phyloP scores from a whole-genome alignment of 2,113 vertebrate species.

The Phrynosoma platyrhinos region DNA sequence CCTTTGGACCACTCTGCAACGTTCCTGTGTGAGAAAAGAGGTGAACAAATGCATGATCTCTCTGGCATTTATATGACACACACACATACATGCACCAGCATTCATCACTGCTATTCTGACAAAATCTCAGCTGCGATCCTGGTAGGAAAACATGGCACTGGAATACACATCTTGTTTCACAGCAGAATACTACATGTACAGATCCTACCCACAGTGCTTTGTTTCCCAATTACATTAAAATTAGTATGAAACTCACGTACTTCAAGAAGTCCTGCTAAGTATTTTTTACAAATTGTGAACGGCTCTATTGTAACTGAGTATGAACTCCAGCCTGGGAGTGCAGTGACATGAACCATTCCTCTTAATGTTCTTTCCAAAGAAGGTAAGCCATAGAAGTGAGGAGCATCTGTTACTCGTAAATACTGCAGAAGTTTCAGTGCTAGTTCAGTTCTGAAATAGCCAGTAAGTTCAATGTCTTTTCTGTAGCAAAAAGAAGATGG shows the following conservation, averaged over 20 bases:
- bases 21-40: no score
- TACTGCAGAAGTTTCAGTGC: constrained; percentile 88
- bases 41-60: neutral
- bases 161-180: neutral
- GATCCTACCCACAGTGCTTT: neutral
- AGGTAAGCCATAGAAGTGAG: constrained; percentile 94
- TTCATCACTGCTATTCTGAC: neutral
- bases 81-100: no score
- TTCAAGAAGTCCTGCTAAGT: constrained; percentile 91
- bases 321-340: constrained; percentile 88
- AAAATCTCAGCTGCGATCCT: neutral
- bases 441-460: constrained; percentile 88
- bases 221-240: constrained; percentile 12
- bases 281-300: constrained; percentile 85
- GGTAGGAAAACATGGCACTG: neutral
- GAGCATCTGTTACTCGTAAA: constrained; percentile 90
- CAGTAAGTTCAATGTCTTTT: constrained; percentile 82
- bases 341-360: constrained; percentile 90
- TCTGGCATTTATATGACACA: neutral
- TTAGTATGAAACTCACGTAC: constrained; percentile 67
- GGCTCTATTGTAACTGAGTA: constrained; percentile 81
- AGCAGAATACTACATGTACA: neutral
- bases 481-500: constrained; percentile 68
- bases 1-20: no score
- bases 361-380: constrained; percentile 90